A percentile compares a stretch with the other conserved stretches of the same genome.
phyloP scores from a whole-genome alignment of 2,888 invertebrate species.

The Ethmia dodecea region DNA sequence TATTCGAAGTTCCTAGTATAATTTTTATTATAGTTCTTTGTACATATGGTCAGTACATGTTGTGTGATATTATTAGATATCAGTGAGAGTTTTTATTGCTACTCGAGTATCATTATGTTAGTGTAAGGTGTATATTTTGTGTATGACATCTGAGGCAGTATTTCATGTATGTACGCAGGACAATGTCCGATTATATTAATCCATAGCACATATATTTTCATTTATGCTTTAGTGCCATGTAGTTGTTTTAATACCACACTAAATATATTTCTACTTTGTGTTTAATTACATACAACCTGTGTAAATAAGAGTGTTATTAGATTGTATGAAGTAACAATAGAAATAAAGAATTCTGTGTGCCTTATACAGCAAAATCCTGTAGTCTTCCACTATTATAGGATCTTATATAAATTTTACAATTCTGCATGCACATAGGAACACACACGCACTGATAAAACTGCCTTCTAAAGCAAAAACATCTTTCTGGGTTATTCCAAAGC shows the following conservation, averaged over 20 bases:
- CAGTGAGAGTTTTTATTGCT: conserved; percentile 2
- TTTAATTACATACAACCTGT: neutral
- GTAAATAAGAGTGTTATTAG: conserved; percentile 1
- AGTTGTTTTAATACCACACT: conserved; percentile 13
- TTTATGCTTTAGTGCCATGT: conserved; percentile 44
- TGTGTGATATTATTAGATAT: conserved; percentile 15
- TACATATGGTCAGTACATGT: conserved; percentile 15
- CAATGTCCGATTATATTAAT: conserved; percentile 31
- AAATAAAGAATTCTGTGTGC: conserved; percentile 51
- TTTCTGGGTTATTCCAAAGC: too few relatives aligned
- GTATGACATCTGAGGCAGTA: conserved; percentile 74
- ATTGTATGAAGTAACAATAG: conserved; percentile 6
- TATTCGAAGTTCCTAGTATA: conserved; percentile 50
- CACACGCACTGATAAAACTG: too few relatives aligned
- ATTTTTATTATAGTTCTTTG: conserved; percentile 12
- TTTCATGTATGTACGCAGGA: conserved; percentile 47
- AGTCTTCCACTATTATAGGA: conserved; percentile 71
- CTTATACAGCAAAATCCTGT: conserved; percentile 70
- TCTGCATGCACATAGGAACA: too few relatives aligned
- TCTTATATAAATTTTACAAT: too few relatives aligned
- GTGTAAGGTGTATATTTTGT: conserved; percentile 34
- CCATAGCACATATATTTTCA: conserved; percentile 29
- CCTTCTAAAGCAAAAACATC: too few relatives aligned
- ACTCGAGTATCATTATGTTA: too few relatives aligned
- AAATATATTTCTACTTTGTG: too few relatives aligned